A percentile compares a stretch with the other conserved stretches of the same genome.
phyloP scores from a whole-genome alignment of 2,888 invertebrate species.

The Brenthis ino region DNA sequence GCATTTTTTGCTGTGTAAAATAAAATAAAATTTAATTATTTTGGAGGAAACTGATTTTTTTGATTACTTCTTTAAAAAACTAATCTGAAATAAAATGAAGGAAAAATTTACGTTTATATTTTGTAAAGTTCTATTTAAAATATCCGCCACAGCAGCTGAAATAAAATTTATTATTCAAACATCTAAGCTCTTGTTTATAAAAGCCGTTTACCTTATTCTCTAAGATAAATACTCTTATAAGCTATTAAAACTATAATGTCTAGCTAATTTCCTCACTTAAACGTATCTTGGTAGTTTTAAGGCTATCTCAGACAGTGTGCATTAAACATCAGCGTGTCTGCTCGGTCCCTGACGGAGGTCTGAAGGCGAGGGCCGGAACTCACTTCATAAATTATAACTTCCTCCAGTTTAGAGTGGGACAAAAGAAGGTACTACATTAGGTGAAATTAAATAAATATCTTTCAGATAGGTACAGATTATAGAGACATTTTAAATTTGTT shows the following conservation, averaged over 20 bases:
- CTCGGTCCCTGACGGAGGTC: constrained; percentile 46
- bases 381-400: constrained; percentile 79
- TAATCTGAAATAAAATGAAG: too few relatives aligned
- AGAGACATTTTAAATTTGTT: too few relatives aligned
- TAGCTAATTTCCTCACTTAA: constrained; percentile 35
- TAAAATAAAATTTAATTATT: too few relatives aligned
- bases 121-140: too few relatives aligned
- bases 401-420: constrained; percentile 73
- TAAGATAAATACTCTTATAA: constrained; percentile 6
- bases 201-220: neutral
- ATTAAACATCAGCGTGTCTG: constrained; percentile 62
- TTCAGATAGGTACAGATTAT: neutral
- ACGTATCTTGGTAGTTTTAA: constrained; percentile 34
- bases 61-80: too few relatives aligned
- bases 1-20: too few relatives aligned
- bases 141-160: too few relatives aligned
- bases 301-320: constrained; percentile 65
- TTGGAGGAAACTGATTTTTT: too few relatives aligned
- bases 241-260: constrained; percentile 25
- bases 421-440: constrained; percentile 52
- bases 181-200: too few relatives aligned
- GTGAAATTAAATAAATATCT: constrained; percentile 37
- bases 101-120: too few relatives aligned
- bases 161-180: too few relatives aligned
- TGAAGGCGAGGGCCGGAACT: constrained; percentile 68